A percentile compares a stretch with the other conserved stretches of the same genome.
Conservation (phyloP, 1,140 invertebrate species). For the Globodera ellingtonae region DNA sequence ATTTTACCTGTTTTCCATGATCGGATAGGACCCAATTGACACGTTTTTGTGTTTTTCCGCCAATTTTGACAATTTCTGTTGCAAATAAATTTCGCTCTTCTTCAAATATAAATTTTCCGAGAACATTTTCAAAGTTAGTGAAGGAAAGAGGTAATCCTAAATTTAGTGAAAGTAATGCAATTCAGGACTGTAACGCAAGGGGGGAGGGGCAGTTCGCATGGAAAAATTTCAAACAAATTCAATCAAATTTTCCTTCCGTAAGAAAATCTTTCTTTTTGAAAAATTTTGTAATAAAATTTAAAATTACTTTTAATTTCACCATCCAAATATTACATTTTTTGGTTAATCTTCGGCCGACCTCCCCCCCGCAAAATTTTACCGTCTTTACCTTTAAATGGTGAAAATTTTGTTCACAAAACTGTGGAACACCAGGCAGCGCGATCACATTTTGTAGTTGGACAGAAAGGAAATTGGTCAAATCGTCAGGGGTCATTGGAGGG, state of each 20-base stretch:
- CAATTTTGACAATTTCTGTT: slow-evolving; percentile 68
- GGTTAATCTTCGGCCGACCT: no score
- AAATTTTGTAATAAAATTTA: no score
- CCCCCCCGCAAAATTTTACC: not conserved
- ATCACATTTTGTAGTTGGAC: slow-evolving; percentile 76
- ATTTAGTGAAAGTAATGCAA: not conserved
- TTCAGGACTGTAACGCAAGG: no score
- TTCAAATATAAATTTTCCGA: slow-evolving; percentile 69
- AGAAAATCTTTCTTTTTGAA: no score
- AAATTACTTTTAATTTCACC: no score
- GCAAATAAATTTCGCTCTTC: slow-evolving; percentile 71
- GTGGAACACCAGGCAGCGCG: slow-evolving; percentile 78
- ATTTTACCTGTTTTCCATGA: slow-evolving; percentile 66
- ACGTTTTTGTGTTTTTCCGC: slow-evolving; percentile 69
- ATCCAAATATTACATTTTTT: no score
- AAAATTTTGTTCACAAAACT: slow-evolving; percentile 73
- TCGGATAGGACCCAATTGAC: slow-evolving; percentile 75
- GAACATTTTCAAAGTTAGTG: slow-evolving; percentile 52
- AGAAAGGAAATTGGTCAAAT: slow-evolving; percentile 71
- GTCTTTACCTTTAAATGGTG: slow-evolving; percentile 64
- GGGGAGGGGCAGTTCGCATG: no score
- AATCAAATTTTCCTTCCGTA: no score
- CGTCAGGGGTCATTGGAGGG: slow-evolving; percentile 53
- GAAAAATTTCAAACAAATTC: no score
- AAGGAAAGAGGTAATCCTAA: slow-evolving; percentile 52